These are phyloP conservation scores for Tridacna crocea DNA, from an alignment of 2,888 invertebrate species.

Conservation along the genomic window DNA sequence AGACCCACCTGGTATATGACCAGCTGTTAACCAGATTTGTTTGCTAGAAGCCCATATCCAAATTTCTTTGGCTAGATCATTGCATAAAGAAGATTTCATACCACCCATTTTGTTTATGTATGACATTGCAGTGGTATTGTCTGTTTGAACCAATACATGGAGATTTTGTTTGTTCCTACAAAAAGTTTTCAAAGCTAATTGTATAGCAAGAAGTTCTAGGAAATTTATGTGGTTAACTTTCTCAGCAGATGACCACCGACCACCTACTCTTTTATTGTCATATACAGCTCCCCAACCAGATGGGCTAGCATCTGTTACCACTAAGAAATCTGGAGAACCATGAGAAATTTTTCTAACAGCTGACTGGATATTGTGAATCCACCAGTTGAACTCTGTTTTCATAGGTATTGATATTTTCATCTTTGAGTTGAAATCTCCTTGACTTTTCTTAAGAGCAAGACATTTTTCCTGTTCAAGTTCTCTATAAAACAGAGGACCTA, in stretches of 20 bases:
- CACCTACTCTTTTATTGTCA: constrained; percentile 23
- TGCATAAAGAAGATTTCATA: not conserved
- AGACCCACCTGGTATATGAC: too few species aligned
- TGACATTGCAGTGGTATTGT: constrained; percentile 12
- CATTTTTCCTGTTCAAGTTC: not conserved
- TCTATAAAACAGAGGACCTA: constrained; percentile 4
- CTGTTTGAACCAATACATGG: constrained; percentile 1
- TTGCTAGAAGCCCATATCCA: constrained; percentile 2
- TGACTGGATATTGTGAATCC: constrained; percentile 37
- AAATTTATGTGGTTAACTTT: not conserved
- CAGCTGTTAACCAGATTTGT: too few species aligned
- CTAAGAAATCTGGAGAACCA: constrained; percentile 8
- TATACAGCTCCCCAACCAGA: constrained; percentile 44
- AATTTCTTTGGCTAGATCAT: constrained; percentile 3
- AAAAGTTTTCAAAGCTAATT: constrained; percentile 33
- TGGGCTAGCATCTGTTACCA: constrained; percentile 35
- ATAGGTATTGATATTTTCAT: constrained; percentile 17
- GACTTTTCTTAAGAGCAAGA: not conserved
- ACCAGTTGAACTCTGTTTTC: constrained; percentile 32
- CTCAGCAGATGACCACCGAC: constrained; percentile 34
- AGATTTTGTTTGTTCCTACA: not conserved
- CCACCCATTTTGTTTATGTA: constrained; percentile 17
- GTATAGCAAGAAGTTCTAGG: constrained; percentile 9
- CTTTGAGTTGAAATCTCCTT: constrained; percentile 38
- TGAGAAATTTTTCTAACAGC: constrained; percentile 20